Base-by-base conservation (phyloP, 1,140 invertebrate genomes). In the Amyelois transitella region DNA sequence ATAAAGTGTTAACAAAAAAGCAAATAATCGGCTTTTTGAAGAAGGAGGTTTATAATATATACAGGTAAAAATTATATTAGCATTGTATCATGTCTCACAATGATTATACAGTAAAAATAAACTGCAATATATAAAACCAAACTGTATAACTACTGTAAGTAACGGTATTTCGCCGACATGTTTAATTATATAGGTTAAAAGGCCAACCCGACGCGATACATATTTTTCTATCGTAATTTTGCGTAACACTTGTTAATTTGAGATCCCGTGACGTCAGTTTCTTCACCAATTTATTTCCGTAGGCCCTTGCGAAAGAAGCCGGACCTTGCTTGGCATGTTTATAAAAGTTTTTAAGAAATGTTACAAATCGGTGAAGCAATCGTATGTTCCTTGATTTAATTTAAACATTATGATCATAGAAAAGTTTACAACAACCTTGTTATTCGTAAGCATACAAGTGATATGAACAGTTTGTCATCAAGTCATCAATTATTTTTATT, bases 221-320 rank as follows among this genome's bases (percentile, higher is more conserved):
- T 55, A 22, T 48, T 58, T 44, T 55, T 53, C 25, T 60, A 51
- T 57, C 66, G 59, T 58, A 65, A 68, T 72, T 72, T 79, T 78
- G 53, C 73, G 72, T 75, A 79, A 83, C 64, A 62, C 58, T 69
- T 69, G 75, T 80, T 75, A 76, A 72, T 74, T 71, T 56, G 57
- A 65, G 61, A 47, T 60, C 62, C 60, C 54, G 61, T 75, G 69
- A 76, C 77, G 72, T 70, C 68, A 63, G 54, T 68, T 65, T 69
- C 69, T 64, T 59, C 69, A 67, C 56, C 52, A 70, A 60, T 75
- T 74, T 83, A 83, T 79, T 75, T 82, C 67, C 62, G 68, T 64
- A 55, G 52, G 55, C 62, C 66, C 65, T 84, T 84, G 66, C 78
- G 78, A 72, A 84, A 84, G 44, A 48, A 61, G 51, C 53, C 25